Evolutionary conservation across 2,113 vertebrate species (phyloP), one percentile per base, ranked within the genome.

Genomic region (Scortum barcoo): DNA sequence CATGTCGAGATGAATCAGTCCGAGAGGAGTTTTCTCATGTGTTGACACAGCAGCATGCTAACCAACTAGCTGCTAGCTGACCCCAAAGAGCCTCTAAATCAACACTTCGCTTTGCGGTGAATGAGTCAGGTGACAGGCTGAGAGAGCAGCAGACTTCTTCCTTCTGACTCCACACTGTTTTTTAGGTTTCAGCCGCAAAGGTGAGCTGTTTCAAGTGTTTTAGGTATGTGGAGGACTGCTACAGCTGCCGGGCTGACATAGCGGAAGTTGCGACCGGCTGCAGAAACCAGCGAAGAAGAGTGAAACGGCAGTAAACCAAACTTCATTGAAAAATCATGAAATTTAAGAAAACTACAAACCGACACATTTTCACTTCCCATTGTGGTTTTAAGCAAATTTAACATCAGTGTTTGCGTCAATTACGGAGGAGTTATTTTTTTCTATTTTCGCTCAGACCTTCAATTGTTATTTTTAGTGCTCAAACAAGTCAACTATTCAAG

Each of bases 31-130:
- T 19, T 30, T 30, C 24, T 22, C 40, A 0, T 28, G 44, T 48
- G 73, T 33, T 12, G 60, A 44, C 60, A 28, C 57, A 57, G 77
- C 85, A 78, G 95, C 92, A 95, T 86, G 96, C 97, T 91, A 96
- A 94, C 95, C 84, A 72, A 61, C 80, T 0, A 72, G 63, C 61
- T 1, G 65, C 38, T 63, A 72, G 78, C 81, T 76, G 57, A 72
- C 62, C 22, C 62, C 22, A 17, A 26, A 13, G 22, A 70, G 48
- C 26, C 12, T 13, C 28, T 22, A 20, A 17, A 11, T 5, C 7
- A 14, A 2, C 3, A 4, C 20, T 20, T 26, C 5, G 4, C 22
- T 40, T 2, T 28, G 6, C 2, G 22, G 7, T 1, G 2, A 30
- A 40, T 1, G 4, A 0, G 16, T 13, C 8, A 22, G 62, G 40